phyloP scores from a whole-genome alignment of 2,888 invertebrate species.

The Stenichneumon culpator region DNA sequence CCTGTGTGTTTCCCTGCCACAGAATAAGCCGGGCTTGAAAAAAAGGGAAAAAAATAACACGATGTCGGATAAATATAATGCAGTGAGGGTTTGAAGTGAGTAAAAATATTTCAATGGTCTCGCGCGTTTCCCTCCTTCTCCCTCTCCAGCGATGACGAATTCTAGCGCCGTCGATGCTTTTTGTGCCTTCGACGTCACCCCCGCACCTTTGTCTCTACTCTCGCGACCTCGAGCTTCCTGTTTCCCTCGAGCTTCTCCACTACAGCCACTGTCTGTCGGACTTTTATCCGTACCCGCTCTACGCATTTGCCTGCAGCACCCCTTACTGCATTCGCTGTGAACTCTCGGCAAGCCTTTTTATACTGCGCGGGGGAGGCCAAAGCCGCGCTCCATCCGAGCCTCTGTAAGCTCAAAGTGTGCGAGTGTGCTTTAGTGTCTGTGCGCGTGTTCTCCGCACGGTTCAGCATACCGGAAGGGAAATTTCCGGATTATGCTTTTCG shows the following conservation, averaged over 20 bases:
- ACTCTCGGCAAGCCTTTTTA: conserved; percentile 21
- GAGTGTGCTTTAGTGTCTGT: background rate
- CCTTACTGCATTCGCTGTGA: conserved; percentile 27
- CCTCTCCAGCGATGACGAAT: conserved; percentile 42
- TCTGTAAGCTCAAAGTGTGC: conserved; percentile 42
- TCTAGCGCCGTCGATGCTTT: conserved; percentile 36
- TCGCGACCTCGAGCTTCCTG: conserved; percentile 38
- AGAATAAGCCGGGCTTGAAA: background rate
- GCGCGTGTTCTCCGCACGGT: background rate
- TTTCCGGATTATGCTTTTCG: conserved; percentile 74
- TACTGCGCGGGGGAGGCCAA: background rate
- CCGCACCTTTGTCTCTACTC: background rate
- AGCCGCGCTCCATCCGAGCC: conserved; percentile 69
- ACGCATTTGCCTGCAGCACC: conserved; percentile 25
- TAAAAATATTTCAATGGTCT: conserved; percentile 37
- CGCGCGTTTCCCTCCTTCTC: background rate
- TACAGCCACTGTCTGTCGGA: conserved; percentile 1
- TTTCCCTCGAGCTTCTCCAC: conserved; percentile 6
- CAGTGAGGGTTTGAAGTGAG: background rate
- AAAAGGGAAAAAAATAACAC: background rate
- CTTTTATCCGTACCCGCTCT: conserved; percentile 18
- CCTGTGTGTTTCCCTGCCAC: conserved; percentile 3
- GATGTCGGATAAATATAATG: conserved; percentile 21
- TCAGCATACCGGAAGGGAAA: conserved; percentile 73
- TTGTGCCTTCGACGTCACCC: conserved; percentile 11